Base-by-base conservation (phyloP, 1,140 invertebrate species). In the Lepidurus apus region DNA sequence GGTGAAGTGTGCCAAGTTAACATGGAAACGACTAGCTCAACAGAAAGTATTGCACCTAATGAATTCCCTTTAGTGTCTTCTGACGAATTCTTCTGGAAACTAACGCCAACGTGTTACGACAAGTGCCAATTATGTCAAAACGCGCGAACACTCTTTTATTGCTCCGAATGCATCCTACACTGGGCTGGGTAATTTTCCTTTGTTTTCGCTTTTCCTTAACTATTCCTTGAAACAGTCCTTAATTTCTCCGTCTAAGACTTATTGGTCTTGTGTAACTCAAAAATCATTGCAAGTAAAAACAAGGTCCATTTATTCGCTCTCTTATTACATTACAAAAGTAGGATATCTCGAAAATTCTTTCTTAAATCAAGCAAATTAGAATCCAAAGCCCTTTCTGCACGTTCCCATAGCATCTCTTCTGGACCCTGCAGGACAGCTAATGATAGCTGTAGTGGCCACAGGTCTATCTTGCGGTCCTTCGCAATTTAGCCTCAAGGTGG, bases 121-220 rank as follows among this genome's bases (percentile, higher is more conserved):
- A 65, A 65, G 53, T 65, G 53, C 21, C 13, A 65, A 7, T 65
- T 65, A 21, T 65, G 53, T 21, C 53, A 65, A 65, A 65, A 65
- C 21, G 53, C 53, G 17, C 53, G 53, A 1, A 65, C 53, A 13
- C n/a, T 65, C 7, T 65, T 65, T 65, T 65, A 65, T 8, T 65
- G 53, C 53, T 17, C 53, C 53, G 53, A 65, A n/a, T 65, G 53
- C 53, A 65, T 65, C 53, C 53, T 65, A 65, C 17, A 65, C 53
- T 65, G 53, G 53, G 53, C 53, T 65, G 53, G 53, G 53, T 65
- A 65, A 65, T 65, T n/a, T 65, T 0, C 17, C 8, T 65, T 65
- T 21, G 4, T 21, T 17, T 65, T 11, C 8, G 21, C 34, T 65
- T 65, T 4, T 0, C 53, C 7, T 65, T 13, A 1, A 0, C 1